Evolutionary conservation across 92 coral and sea anemone genomes (phyloP).

Genomic region (Zoanthus gigantus): DNA sequence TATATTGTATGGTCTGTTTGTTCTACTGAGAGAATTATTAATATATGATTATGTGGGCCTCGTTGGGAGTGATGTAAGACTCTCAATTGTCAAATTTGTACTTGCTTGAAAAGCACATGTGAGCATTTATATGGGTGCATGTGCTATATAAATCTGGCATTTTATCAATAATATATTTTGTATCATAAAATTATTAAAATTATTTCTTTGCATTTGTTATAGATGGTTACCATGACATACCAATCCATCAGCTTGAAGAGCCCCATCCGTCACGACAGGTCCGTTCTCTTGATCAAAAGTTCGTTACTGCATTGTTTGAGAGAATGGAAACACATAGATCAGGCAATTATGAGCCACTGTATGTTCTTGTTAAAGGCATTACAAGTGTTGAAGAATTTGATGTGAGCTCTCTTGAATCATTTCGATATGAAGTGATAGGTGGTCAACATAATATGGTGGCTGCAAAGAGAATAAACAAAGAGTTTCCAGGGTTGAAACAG

Average conservation of each 20-base stretch:
- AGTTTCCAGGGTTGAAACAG: slow-evolving; percentile 1
- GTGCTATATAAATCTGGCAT: too few relatives aligned
- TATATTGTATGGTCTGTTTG: too few relatives aligned
- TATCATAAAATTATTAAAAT: not conserved
- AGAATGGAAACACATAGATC: slow-evolving; percentile 16
- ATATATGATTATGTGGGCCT: too few relatives aligned
- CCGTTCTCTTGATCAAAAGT: not conserved
- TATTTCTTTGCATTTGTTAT: not conserved
- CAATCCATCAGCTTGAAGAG: not conserved
- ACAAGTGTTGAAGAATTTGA: not conserved
- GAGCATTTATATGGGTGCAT: too few relatives aligned
- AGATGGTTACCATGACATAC: not conserved
- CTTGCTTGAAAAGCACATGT: too few relatives aligned
- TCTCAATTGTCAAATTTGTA: too few relatives aligned
- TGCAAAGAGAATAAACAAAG: slow-evolving; percentile 35
- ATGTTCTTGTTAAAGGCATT: slow-evolving; percentile 23
- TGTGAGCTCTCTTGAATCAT: not conserved
- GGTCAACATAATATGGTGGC: slow-evolving; percentile 42
- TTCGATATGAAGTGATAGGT: slow-evolving; percentile 43
- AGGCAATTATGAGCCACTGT: slow-evolving; percentile 46
- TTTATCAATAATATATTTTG: too few relatives aligned
- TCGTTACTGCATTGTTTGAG: not conserved
- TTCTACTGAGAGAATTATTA: too few relatives aligned
- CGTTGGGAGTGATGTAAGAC: too few relatives aligned
- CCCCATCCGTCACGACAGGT: not conserved